phyloP scores from a whole-genome alignment of 2,113 vertebrate species.

The Sclerurus mexicanus region DNA sequence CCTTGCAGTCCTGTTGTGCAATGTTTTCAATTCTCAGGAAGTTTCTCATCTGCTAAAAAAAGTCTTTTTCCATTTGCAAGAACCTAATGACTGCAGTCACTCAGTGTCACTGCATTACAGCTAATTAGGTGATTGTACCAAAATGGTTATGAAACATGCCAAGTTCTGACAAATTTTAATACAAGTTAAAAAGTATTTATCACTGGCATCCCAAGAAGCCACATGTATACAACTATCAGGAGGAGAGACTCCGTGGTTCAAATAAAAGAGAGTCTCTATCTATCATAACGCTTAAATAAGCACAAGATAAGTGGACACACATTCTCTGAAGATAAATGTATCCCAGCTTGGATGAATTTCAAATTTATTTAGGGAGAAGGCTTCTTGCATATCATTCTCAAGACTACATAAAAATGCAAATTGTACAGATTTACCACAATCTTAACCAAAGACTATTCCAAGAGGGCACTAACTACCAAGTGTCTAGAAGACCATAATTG shows the following conservation, averaged over 20 bases:
- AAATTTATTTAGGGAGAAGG: not conserved
- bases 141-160: not conserved
- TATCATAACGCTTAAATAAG: not conserved
- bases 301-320: not conserved
- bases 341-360: not conserved
- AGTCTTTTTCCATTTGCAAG: not conserved
- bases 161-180: not conserved
- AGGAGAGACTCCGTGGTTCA: not conserved
- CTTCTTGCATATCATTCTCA: not conserved
- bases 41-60: not conserved
- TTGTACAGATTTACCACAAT: not conserved
- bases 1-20: not conserved
- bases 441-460: not conserved
- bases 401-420: not conserved
- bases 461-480: not conserved
- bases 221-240: not conserved
- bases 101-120: not conserved
- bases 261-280: not conserved
- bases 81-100: not conserved
- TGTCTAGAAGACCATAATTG: not conserved
- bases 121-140: not conserved
- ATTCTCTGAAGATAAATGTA: not conserved
- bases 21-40: not conserved
- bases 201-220: not conserved
- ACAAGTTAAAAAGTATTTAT: not conserved